Evolutionary conservation across 2,888 invertebrate species (phyloP), one percentile per base, ranked within the genome.

Genomic region (Griposia aprilina): DNA sequence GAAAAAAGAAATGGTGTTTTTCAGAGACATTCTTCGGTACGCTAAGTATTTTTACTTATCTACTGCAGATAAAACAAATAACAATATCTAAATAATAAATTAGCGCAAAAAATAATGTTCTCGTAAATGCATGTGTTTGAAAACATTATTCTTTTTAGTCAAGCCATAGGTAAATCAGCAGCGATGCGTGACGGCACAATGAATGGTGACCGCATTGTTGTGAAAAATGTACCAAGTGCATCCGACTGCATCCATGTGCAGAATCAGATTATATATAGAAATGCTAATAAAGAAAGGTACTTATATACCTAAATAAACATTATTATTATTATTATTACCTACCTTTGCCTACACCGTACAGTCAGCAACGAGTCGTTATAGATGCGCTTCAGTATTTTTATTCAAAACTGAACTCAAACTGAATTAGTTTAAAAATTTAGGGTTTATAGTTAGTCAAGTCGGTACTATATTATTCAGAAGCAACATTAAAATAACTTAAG

Each of bases 171-270:
- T 78, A 69, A 76, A 77, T 57, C 55, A 20, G 81, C 73, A 75
- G 68, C 76, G 76, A 68, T 65, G 77, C 87, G 74, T 86, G 76
- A 78, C 76, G 80, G 26, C 45, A 82, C 75, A 77, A 68, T 78
- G 60, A 76, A 78, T 81, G 62, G 77, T 74, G 74, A 79, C 69
- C 45, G 60, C 60, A 73, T 82, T 85, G 68, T 79, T 17, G 67
- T 59, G 70, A 50, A 36, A 71, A 73, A 52, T 50, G 41, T 79
- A 71, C 59, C 63, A 77, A 74, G 74, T 72, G 73, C 75, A 87
- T 59, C 67, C 68, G 70, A 82, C 65, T 87, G 82, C 85, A 79
- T 74, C 74, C 52, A 45, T 48, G n/a, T 41, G 45, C 41, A 63
- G 26, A 67, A 20, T 78, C 55, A 20, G 45, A 66, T 52, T 52